Evolutionary conservation across 2,797 vertebrate genomes (phyloP), one percentile per base, ranked within the genome.

Genomic region (Leptoclinus maculatus): DNA sequence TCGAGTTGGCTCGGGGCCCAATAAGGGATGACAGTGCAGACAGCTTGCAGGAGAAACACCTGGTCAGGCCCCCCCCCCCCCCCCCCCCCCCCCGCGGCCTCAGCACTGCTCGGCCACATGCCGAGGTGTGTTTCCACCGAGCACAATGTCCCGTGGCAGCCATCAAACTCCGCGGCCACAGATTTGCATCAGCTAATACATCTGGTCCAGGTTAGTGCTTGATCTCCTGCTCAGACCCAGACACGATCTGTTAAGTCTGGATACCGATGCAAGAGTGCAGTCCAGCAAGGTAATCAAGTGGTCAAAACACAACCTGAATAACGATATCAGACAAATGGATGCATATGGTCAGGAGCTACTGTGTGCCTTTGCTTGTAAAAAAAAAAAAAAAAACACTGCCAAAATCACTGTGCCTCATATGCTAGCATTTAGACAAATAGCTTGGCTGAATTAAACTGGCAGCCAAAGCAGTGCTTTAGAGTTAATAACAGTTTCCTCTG

Each of bases 391-490:
- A 12, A 51, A n/a, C 69, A 74, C 80, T 71, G 82, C 75, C 85
- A 83, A 76, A 84, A 84, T 84, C 64, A 23, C 78, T 66, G 66
- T 1, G 13, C 76, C 84, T 91, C 90, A 89, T 83, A 78, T 91
- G 88, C 72, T 74, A 83, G 79, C 87, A 83, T 81, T 94, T 90
- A 91, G 79, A 92, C 79, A 83, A 92, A 90, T 83, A 80, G 81
- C 85, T 78, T 8, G 53, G 82, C 74, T 85, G 80, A 89, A 74
- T 79, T 78, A 45, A 81, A 85, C 73, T 86, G 90, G 90, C 90
- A 90, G 83, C 65, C 58, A 67, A 71, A 78, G 78, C 79, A 13
- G 74, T 70, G 86, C 69, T 74, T 86, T 83, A 62, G 75, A 88
- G 60, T 88, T 91, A 91, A 88, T 90, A 87, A 89, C 83, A 39